Evolutionary conservation across 2,113 vertebrate genomes (phyloP), one percentile per base, ranked within the genome.

Genomic region (Cercocebus atys): DNA sequence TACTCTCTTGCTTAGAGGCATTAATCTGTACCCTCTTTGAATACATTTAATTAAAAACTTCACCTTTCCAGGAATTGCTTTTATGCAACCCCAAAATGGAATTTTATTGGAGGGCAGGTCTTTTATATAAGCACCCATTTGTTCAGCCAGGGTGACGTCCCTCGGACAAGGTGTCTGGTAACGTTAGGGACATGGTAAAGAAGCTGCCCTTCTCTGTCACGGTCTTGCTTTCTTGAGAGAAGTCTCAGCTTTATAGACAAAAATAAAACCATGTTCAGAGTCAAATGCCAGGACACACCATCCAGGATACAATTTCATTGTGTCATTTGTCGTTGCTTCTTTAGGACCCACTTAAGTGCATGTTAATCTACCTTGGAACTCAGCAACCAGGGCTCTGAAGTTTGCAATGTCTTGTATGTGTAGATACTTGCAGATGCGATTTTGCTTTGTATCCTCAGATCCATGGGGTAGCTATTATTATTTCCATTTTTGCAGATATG

Each of bases 41-140:
- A 98, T 97, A 92, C 0, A 0, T 98, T 98, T 99, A 98, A 99
- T 99, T 98, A 98, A 98, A 98, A 98, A 88, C 93, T 97, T 97
- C 97, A 90, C 88, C 97, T 98, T 98, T 96, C 66, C 87, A 87
- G 97, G 98, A 97, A 98, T 96, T 96, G 94, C 55, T 98, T 98
- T 97, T 97, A 95, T 86, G 78, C 98, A 97, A 98, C 97, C 72
- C 92, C 0, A 0, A 97, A 98, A 96, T 97, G 93, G 94, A 98
- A 96, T 97, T 98, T 93, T 96, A 92, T 95, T 95, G 94, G 96
- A 93, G 85, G 93, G 47, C 81, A 95, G 86, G 90, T 95, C 96
- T 98, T 98, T 98, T 98, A 97, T 94, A 55, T 97, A 98, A 98
- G 98, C 92, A 94, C 97, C 96, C 97, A 94, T 98, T 97, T 98